Evolutionary conservation across 2,888 invertebrate genomes (phyloP), one percentile per base, ranked within the genome.

Genomic region (Luperina testacea): DNA sequence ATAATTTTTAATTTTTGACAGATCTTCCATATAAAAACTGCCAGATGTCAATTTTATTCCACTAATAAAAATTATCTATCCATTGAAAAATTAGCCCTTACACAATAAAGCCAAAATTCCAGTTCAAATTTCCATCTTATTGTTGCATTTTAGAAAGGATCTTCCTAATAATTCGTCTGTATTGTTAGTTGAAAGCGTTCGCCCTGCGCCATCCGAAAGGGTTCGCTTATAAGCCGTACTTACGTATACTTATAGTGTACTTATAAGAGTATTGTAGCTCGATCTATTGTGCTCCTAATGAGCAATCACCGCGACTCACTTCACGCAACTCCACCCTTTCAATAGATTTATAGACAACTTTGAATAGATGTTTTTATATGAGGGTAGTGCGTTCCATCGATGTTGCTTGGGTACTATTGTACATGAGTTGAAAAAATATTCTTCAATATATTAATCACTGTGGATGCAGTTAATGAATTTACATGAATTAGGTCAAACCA

Each of bases 221-320:
- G 87, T 79, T 81, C 67, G 48, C 71, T 87, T 78, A 83, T 84
- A 84, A 86, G 73, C 73, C 70, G 45, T 80, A 79, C 82, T 82
- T 68, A 71, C 53, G 61, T 81, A 77, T 81, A 87, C 74, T 74
- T 81, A 83, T 72, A 75, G 74, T n/a, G 51, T 61, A 27, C 20
- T 73, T 80, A 80, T 74, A 79, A 51, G 76, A 61, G 88, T 88
- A 94, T 95, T 95, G 95, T 95, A 89, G 89, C 86, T 84, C 85
- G 81, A 88, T 83, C 94, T 90, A 96, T 95, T 96, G 95, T 96
- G 88, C 86, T 91, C 85, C 93, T 96, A 96, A 96, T 95, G 96
- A 96, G 95, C 94, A 93, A 95, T 95, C 93, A 94, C 92, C 87
- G 87, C 82, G 86, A 84, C 91, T 90, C 90, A 90, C 92, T 92